phyloP scores from a whole-genome alignment of 2,888 invertebrate genomes.

The Ptilodon capucinus region DNA sequence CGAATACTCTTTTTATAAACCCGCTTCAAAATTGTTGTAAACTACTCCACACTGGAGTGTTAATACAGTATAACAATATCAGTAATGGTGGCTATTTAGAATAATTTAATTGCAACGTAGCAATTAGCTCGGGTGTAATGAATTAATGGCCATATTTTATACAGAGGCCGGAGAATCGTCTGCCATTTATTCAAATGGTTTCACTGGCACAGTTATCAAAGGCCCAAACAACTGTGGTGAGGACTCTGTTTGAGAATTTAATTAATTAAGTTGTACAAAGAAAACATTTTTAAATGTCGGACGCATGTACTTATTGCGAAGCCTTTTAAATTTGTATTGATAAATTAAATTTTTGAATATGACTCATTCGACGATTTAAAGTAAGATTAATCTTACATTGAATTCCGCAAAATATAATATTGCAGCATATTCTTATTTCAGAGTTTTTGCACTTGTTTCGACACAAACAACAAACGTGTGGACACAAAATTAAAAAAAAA shows the following conservation, averaged over 20 bases:
- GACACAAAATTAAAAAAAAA: too few species aligned
- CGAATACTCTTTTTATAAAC: background rate
- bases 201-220: slow-evolving; percentile 22
- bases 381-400: too few species aligned
- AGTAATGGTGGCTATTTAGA: slow-evolving; percentile 23
- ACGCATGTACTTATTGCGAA: too few species aligned
- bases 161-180: slow-evolving; percentile 19
- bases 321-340: too few species aligned
- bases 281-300: too few species aligned
- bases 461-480: too few species aligned
- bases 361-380: too few species aligned
- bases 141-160: slow-evolving; percentile 29
- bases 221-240: slow-evolving; percentile 16
- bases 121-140: slow-evolving; percentile 27
- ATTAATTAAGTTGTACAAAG: slow-evolving; percentile 12
- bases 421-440: too few species aligned
- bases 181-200: slow-evolving; percentile 28
- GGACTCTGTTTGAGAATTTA: slow-evolving; percentile 11
- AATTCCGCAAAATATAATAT: too few species aligned
- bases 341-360: too few species aligned
- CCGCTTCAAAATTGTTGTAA: background rate
- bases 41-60: slow-evolving; percentile 7
- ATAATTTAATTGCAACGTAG: slow-evolving; percentile 26
- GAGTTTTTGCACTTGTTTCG: too few species aligned
- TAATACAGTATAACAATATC: slow-evolving; percentile 17